Percentiles rank a stretch among this genome's conserved stretches.
phyloP scores from a whole-genome alignment of 2,113 vertebrate genomes.

The Paramormyrops kingsleyae region DNA sequence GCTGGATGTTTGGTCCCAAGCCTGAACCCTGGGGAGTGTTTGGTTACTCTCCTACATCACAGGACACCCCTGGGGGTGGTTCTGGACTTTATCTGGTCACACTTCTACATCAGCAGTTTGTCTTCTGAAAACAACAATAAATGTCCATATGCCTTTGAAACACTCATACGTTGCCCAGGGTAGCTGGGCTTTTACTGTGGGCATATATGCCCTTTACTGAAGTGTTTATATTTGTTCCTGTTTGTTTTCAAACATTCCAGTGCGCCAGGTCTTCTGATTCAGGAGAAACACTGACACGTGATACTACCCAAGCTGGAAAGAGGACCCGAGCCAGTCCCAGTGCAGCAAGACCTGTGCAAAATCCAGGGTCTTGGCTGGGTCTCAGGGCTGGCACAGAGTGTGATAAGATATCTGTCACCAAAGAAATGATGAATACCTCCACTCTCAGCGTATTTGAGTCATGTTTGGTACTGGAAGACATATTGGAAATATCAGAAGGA shows the following conservation, averaged over 20 bases:
- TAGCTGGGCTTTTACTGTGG: not conserved
- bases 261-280: not conserved
- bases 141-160: not conserved
- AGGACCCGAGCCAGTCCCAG: not conserved
- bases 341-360: not conserved
- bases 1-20: not conserved
- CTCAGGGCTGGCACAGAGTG: not conserved
- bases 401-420: constrained; percentile 1
- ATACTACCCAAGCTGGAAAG: not conserved
- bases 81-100: not conserved
- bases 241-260: constrained; percentile 4
- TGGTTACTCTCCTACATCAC: not conserved
- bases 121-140: not conserved
- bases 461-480: constrained; percentile 5
- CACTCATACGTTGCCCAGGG: not conserved
- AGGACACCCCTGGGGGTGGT: not conserved
- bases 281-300: not conserved
- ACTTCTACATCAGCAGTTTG: not conserved
- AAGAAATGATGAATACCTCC: constrained; percentile 12
- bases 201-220: not conserved
- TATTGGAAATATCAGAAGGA: not conserved
- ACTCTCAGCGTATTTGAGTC: not conserved
- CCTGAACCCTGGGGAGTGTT: not conserved
- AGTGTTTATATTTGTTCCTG: not conserved
- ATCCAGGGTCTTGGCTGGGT: too few species aligned